phyloP scores from a whole-genome alignment of 2,888 invertebrate genomes.

The Apomyelois bistriatella region DNA sequence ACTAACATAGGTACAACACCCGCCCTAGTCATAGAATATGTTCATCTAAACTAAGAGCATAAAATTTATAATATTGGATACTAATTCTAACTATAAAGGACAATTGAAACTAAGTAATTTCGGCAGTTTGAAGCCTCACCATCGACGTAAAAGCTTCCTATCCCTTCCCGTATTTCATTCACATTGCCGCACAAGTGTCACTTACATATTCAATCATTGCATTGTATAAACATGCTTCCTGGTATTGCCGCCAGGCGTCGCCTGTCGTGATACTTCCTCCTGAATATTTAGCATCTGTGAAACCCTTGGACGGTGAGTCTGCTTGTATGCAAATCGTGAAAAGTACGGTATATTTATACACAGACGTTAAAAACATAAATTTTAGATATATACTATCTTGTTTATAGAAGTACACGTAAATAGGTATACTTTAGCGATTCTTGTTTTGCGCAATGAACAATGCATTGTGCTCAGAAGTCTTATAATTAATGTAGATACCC shows the following conservation, averaged over 20 bases:
- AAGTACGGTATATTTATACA: not conserved
- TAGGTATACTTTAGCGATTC: too few species aligned
- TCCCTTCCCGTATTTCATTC: slow-evolving; percentile 9
- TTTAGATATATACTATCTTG: too few species aligned
- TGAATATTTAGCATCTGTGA: slow-evolving; percentile 50
- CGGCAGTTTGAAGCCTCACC: not conserved
- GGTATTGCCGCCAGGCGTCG: slow-evolving; percentile 26
- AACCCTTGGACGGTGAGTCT: slow-evolving; percentile 6
- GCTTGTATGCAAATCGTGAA: slow-evolving; percentile 11
- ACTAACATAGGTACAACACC: too few species aligned
- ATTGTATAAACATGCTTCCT: slow-evolving; percentile 45
- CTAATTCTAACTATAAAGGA: not conserved
- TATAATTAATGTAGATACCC: too few species aligned
- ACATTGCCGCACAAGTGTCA: slow-evolving; percentile 16
- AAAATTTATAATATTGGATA: not conserved
- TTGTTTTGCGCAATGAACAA: too few species aligned
- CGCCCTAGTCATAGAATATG: too few species aligned
- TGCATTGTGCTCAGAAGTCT: too few species aligned
- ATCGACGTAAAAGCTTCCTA: slow-evolving; percentile 2
- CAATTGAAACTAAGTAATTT: not conserved
- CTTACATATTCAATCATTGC: slow-evolving; percentile 35
- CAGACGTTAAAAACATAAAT: not conserved
- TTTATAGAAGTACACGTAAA: too few species aligned
- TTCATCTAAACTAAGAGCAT: not conserved
- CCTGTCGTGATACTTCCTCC: slow-evolving; percentile 39